Evolutionary conservation across 2,113 vertebrate species (phyloP).

Genomic region (Hyla sarda): DNA sequence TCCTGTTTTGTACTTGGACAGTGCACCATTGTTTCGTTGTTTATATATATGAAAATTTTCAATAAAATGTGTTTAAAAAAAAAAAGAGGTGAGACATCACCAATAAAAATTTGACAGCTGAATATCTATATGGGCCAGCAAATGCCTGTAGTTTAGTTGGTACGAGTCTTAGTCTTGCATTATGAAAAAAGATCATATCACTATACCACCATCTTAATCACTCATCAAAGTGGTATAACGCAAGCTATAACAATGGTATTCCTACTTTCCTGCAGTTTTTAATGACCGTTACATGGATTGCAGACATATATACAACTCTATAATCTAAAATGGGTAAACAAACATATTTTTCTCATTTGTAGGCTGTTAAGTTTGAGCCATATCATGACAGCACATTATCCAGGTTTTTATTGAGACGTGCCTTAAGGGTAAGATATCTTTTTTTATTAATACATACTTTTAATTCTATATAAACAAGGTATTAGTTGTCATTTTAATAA

Average conservation of each 20-base stretch:
- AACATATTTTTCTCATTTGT: conserved; percentile 58
- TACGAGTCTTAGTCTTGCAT: too few relatives aligned
- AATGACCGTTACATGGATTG: neutral
- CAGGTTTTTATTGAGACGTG: conserved; percentile 92
- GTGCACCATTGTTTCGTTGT: too few relatives aligned
- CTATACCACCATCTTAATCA: too few relatives aligned
- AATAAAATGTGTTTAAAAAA: too few relatives aligned
- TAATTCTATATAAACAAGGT: neutral
- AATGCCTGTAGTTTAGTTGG: too few relatives aligned
- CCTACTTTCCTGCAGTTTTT: neutral
- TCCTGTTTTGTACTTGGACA: too few relatives aligned
- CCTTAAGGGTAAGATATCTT: conserved; percentile 84
- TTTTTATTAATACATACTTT: neutral
- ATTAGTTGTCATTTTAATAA: neutral
- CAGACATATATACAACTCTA: neutral
- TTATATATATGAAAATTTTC: too few relatives aligned
- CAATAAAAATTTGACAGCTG: too few relatives aligned
- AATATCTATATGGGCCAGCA: too few relatives aligned
- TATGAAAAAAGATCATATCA: too few relatives aligned
- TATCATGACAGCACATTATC: conserved; percentile 96
- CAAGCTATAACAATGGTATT: neutral
- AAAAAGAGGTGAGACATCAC: too few relatives aligned
- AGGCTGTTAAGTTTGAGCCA: conserved; percentile 99
- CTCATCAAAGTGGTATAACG: too few relatives aligned
- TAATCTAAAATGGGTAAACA: neutral